These are phyloP conservation scores for Camelus bactrianus DNA, from an alignment of 2,113 vertebrate species.

Conservation along the genomic window DNA sequence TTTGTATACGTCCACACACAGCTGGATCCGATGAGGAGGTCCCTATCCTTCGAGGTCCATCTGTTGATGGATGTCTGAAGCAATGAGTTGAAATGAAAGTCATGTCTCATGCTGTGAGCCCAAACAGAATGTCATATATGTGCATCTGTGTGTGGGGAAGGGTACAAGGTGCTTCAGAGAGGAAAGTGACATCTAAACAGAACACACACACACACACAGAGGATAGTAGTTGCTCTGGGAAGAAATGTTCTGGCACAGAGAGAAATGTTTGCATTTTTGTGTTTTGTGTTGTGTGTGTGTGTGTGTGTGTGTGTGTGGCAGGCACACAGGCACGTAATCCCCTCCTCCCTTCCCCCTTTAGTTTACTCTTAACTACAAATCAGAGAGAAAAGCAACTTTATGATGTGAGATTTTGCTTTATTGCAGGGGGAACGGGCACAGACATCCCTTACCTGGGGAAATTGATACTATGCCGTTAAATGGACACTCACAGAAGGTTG, in stretches of 20 bases:
- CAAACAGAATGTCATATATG: neutral
- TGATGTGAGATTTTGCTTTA: constrained; percentile 68
- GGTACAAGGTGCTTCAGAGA: neutral
- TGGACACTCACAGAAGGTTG: constrained; percentile 60
- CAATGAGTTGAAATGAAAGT: neutral
- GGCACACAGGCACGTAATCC: neutral
- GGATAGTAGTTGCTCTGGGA: neutral
- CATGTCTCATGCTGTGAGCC: neutral
- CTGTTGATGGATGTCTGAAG: neutral
- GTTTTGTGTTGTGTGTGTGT: neutral
- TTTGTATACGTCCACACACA: neutral
- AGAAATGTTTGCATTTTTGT: neutral
- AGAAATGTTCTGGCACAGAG: neutral
- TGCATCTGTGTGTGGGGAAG: neutral
- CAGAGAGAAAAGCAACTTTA: constrained; percentile 71
- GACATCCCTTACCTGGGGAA: constrained; percentile 67
- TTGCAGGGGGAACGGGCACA: neutral
- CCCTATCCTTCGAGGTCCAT: neutral
- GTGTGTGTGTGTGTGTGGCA: neutral
- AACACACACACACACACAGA: neutral
- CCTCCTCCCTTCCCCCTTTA: neutral
- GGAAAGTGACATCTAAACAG: neutral
- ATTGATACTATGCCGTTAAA: constrained; percentile 74
- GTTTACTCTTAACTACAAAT: constrained; percentile 63
- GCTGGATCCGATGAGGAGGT: neutral